Base-by-base conservation (phyloP, 2,888 invertebrate species). In the Campopleginae sp. region DNA sequence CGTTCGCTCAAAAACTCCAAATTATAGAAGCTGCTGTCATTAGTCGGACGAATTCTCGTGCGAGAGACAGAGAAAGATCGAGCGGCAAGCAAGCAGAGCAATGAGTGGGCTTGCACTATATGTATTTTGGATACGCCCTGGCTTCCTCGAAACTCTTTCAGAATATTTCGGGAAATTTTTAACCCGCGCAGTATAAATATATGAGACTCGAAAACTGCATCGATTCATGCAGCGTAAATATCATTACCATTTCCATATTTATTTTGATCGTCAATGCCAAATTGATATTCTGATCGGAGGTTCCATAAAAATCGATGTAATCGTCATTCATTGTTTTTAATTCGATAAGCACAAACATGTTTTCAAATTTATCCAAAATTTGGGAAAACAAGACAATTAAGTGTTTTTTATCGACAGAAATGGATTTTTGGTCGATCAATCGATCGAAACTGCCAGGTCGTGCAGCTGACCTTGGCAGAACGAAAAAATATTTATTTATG, bases 11-110 rank as follows among this genome's bases (percentile, higher is more conserved):
- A 93, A 93, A 93, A 92, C 92, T 91, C 92, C 92, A 93, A 93
- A 93, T 93, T 93, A 93, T 92, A 93, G 93, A 92, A 92, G 93
- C 91, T 92, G 92, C 93, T 92, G 93, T 93, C 92, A 93, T 93
- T 93, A 93, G 91, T 90, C 90, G 80, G 87, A 82, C 88, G 87
- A 80, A 80, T 65, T 42, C 65, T 61, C 63, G 54, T 72, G 61
- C 66, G 79, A 76, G 66, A 42, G 81, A 75, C 75, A 81, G 72
- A 66, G 76, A 71, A 63, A 74, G 66, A 63, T 72, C 42, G 80
- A 33, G 33, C 66, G 44, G 19, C 19, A 48, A 33, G 65, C 65
- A 51, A 78, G 51, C 12, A 58, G 58, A 70, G 72, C 80, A 88
- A 87, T 87, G 86, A 85, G 33, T 80, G 86, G 82, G 85, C 80